These are phyloP conservation scores for Pygoscelis antarcticus DNA, from an alignment of 2,113 vertebrate species.

Conservation along the genomic window DNA sequence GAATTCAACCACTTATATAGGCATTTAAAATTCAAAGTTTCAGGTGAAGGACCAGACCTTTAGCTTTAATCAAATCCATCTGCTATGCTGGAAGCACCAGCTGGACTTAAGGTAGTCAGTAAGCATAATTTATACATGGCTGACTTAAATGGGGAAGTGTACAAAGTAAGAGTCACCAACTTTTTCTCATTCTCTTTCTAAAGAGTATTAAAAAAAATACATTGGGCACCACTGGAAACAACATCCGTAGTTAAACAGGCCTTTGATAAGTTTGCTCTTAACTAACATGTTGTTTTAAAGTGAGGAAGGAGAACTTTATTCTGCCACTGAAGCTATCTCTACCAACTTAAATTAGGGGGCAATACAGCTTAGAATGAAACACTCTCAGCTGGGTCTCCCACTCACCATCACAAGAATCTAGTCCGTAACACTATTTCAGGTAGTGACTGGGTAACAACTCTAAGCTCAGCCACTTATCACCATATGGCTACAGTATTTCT, in stretches of 20 bases:
- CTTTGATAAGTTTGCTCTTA: neutral
- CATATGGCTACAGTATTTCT: neutral
- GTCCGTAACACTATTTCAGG: rapidly evolving
- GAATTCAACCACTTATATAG: neutral
- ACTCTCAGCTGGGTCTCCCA: neutral
- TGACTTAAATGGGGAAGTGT: neutral
- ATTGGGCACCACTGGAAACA: neutral
- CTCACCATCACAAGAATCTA: rapidly evolving
- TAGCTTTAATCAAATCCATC: neutral
- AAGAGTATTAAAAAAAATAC: neutral
- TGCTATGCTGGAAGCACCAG: neutral
- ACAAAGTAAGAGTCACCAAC: neutral
- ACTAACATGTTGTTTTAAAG: neutral
- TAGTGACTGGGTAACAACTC: neutral
- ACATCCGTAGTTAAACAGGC: neutral
- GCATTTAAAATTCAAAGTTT: neutral
- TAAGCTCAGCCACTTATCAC: neutral
- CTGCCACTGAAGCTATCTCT: neutral
- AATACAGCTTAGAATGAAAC: neutral
- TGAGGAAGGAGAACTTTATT: neutral
- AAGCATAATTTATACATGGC: neutral
- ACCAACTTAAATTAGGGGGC: neutral
- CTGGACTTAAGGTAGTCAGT: neutral
- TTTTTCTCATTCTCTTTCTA: neutral
- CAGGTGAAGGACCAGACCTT: neutral